Evolutionary conservation across 2,888 invertebrate genomes (phyloP), one percentile per base, ranked within the genome.

Genomic region (Sepiola atlantica): DNA sequence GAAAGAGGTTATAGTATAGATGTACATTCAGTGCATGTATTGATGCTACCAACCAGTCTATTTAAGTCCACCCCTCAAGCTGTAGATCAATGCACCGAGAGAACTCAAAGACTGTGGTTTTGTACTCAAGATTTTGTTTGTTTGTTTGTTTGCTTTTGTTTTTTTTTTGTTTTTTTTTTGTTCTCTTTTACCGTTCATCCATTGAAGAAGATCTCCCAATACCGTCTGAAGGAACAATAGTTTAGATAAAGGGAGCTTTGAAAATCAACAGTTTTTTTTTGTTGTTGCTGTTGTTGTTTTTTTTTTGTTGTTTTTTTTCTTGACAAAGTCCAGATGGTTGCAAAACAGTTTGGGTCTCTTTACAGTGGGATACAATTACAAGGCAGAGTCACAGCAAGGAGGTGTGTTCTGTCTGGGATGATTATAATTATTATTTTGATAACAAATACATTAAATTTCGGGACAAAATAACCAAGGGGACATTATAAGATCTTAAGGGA

Each of bases 1-100:
- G 77, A 14, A 16, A n/a, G 77, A 16, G 77, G 57, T 6, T 18
- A 18, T 6, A 20, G n/a, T 14, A n/a, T n/a, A 77, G 77, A 77
- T 77, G 77, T 77, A 77, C n/a, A 77, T 77, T 77, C 77, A 77
- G 77, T 77, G 77, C 77, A 77, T 77, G 77, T 77, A 77, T 77
- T 77, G n/a, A 77, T 77, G 77, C 77, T 77, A 77, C 16, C 77
- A 77, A n/a, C n/a, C n/a, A 77, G 77, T 77, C n/a, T 77, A 77
- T 77, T 77, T 77, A 77, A 32, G 8, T 16, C 77, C n/a, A 77
- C n/a, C n/a, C 77, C 77, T 32, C 3, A n/a, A n/a, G n/a, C 77
- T 16, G n/a, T 77, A 77, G 77, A 77, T 77, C n/a, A 77, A 77
- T 77, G 77, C n/a, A 77, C 77, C n/a, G 77, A 77, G 77, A 77